A percentile compares a stretch with the other conserved stretches of the same genome.
phyloP scores from a whole-genome alignment of 1,140 invertebrate genomes.

The Amphibalanus amphitrite region DNA sequence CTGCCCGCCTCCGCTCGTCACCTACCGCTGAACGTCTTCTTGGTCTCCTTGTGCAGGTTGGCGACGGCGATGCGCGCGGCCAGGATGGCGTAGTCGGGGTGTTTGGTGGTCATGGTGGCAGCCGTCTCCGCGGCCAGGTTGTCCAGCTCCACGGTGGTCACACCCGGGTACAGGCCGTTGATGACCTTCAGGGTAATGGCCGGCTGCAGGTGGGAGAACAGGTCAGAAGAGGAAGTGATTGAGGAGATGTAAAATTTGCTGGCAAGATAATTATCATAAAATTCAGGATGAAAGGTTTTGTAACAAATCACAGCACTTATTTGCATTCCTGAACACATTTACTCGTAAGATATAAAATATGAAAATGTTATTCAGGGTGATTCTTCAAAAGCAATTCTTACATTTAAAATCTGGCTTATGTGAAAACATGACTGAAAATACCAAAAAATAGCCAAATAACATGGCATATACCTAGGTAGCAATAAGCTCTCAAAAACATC shows the following conservation, averaged over 20 bases:
- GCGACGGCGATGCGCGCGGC: constrained; percentile 91
- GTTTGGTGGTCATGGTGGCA: constrained; percentile 86
- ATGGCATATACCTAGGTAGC: neutral
- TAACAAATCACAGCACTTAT: too few species aligned
- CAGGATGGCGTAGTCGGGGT: constrained; percentile 91
- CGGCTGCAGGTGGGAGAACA: constrained; percentile 33
- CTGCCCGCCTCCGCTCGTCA: too few species aligned
- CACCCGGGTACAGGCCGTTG: constrained; percentile 81
- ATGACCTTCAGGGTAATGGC: constrained; percentile 76
- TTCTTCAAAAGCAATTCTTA: too few species aligned
- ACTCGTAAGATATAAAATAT: too few species aligned
- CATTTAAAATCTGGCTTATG: too few species aligned
- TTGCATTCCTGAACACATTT: too few species aligned
- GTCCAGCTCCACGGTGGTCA: constrained; percentile 91
- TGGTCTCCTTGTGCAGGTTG: constrained; percentile 94
- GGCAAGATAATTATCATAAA: too few species aligned
- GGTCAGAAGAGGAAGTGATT: constrained; percentile 8
- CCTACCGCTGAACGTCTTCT: constrained; percentile 69
- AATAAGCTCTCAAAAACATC: too few species aligned
- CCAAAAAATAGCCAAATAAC: too few species aligned
- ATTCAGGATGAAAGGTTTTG: too few species aligned
- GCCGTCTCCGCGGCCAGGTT: constrained; percentile 93
- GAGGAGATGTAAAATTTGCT: constrained; percentile 10
- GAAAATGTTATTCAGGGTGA: too few species aligned
- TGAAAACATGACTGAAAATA: neutral